Evolutionary conservation across 53 echinoderm and acorn worm genomes (phyloP), one percentile per base, ranked within the genome.

Genomic region (Echinometra lucunter): DNA sequence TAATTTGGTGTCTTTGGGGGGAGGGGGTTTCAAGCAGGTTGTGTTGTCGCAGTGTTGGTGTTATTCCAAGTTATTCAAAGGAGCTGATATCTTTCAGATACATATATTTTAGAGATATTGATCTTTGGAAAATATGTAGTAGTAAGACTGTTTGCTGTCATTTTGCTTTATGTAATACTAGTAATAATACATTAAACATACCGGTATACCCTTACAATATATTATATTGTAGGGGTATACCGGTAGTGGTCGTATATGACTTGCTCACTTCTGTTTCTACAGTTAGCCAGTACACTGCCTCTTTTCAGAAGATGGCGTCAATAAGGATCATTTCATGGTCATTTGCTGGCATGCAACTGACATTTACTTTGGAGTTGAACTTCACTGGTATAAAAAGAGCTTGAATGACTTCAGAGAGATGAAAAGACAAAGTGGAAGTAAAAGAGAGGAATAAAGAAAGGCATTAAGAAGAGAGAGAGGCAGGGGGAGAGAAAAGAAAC

Each of bases 321-420:
- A 44, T 42, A 23, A 78, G 78, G 78, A 78, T 78, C 78, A 78
- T 1, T 78, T 42, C 78, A 19, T 23, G 38, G 78, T 35, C 78
- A 78, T 40, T 78, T 78, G 78, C 42, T 35, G 35, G 78, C 78
- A 78, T 30, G 38, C 30, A 78, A 40, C 78, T 78, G 78, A 78
- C 78, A 78, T 78, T 78, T 78, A 42, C 78, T 78, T 42, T 42
- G 42, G 42, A 78, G 78, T 78, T 78, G 78, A 78, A 78, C 78
- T 78, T 78, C 32, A 78, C 78, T 78, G 78, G 6, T 53, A 4
- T 53, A 53, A 53, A 53, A 53, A 53, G 53, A 4, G 53, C 63
- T 63, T 34, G 72, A 72, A 72, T 72, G 72, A 35, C 32, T 34
- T 72, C 2, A 35, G 35, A 35, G 35, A 72, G 32, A 35, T 6